phyloP scores from a whole-genome alignment of 2,113 vertebrate genomes.

The Isurus oxyrinchus region DNA sequence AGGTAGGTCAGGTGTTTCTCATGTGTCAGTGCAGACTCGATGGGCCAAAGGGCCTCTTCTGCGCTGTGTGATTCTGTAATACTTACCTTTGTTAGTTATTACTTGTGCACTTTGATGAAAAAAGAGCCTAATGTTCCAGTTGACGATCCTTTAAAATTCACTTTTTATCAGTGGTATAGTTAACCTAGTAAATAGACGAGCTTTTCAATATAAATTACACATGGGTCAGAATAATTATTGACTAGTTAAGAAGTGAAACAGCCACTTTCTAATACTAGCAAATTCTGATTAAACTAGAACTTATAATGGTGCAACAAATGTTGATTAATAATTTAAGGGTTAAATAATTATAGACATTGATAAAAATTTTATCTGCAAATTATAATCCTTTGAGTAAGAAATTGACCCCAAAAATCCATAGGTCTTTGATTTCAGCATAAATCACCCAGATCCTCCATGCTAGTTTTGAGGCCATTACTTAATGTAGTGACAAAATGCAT shows the following conservation, averaged over 20 bases:
- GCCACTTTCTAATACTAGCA: neutral
- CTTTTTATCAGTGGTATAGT: neutral
- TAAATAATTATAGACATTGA: neutral
- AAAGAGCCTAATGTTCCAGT: neutral
- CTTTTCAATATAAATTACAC: neutral
- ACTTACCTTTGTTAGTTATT: neutral
- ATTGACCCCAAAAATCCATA: neutral
- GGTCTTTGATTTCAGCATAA: neutral
- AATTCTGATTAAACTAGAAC: neutral
- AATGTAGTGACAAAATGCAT: neutral
- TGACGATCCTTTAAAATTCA: neutral
- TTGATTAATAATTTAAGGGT: neutral
- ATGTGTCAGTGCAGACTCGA: no score
- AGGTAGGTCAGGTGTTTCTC: no score
- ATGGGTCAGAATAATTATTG: neutral
- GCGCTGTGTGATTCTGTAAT: neutral
- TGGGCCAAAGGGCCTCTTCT: no score
- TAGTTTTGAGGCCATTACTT: neutral
- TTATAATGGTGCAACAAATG: neutral
- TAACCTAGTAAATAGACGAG: neutral
- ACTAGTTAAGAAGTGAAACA: neutral
- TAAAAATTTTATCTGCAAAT: neutral
- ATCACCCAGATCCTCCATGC: neutral
- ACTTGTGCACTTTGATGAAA: neutral
- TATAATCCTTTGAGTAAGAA: neutral